phyloP scores from a whole-genome alignment of 2,888 invertebrate species.

The Epirrhoe alternata region DNA sequence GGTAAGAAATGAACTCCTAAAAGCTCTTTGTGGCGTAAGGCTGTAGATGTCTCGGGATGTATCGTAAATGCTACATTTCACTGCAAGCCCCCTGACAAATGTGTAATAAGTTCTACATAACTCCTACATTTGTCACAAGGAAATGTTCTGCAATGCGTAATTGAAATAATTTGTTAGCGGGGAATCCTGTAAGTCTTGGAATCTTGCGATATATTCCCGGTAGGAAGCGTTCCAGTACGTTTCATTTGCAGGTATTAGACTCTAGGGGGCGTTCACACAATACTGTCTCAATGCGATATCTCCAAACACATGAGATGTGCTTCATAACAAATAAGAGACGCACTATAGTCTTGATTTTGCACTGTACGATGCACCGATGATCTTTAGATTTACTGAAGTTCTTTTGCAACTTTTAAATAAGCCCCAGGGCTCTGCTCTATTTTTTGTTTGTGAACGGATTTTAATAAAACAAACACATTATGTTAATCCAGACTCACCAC shows the following conservation, averaged over 20 bases:
- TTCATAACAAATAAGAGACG: too few species aligned
- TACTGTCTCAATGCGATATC: conserved; percentile 4
- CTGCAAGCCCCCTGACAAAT: conserved; percentile 9
- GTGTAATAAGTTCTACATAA: conserved; percentile 26
- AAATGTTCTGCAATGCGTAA: conserved; percentile 39
- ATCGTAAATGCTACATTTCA: conserved; percentile 10
- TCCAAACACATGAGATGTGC: too few species aligned
- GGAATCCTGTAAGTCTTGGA: conserved; percentile 35
- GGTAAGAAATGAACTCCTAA: neutral
- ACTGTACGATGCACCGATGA: too few species aligned
- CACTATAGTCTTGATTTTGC: too few species aligned
- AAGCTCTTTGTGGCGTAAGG: neutral
- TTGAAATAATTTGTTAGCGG: conserved; percentile 42
- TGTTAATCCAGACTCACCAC: too few species aligned
- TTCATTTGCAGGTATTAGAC: conserved; percentile 31
- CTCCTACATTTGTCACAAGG: conserved; percentile 37
- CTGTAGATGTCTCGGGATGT: neutral
- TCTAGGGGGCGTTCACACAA: neutral
- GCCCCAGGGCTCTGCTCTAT: too few species aligned
- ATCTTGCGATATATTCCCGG: conserved; percentile 30
- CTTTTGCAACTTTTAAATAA: too few species aligned
- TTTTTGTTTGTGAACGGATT: too few species aligned
- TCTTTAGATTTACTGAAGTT: too few species aligned
- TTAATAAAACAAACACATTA: too few species aligned
- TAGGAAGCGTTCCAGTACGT: conserved; percentile 19